Conservation (phyloP, 2,113 vertebrate genomes). For the Sceloporus undulatus region DNA sequence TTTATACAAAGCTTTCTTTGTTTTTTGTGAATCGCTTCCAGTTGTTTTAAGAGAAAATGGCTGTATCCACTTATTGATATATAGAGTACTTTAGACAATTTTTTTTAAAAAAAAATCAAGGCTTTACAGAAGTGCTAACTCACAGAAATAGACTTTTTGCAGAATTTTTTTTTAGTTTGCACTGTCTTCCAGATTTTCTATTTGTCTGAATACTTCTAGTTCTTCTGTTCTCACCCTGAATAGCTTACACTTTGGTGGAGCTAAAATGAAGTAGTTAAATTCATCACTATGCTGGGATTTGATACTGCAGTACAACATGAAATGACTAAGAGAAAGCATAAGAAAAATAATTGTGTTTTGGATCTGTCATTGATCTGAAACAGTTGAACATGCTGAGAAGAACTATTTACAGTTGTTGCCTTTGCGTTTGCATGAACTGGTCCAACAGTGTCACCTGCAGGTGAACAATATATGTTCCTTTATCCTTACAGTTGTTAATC, state of each 20-base stretch:
- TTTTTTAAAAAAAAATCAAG: neutral
- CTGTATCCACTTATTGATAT: neutral
- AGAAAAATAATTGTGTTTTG: conserved; percentile 55
- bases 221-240: neutral
- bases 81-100: neutral
- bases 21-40: neutral
- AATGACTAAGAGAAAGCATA: conserved; percentile 40
- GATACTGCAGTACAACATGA: conserved; percentile 36
- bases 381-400: conserved; percentile 34
- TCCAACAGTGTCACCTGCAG: conserved; percentile 78
- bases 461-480: conserved; percentile 57
- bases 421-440: conserved; percentile 51
- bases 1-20: neutral
- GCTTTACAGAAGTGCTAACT: neutral
- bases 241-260: conserved; percentile 53
- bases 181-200: neutral
- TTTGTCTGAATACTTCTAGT: neutral
- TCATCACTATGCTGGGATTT: conserved; percentile 59
- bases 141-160: neutral
- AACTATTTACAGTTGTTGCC: conserved; percentile 42
- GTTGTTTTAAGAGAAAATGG: neutral
- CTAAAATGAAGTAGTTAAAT: conserved; percentile 51
- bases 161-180: conserved; percentile 31
- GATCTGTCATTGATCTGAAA: conserved; percentile 58
- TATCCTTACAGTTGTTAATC: neutral